Evolutionary conservation across 2,888 invertebrate species (phyloP).

Genomic region (Bhutanitis thaidina): DNA sequence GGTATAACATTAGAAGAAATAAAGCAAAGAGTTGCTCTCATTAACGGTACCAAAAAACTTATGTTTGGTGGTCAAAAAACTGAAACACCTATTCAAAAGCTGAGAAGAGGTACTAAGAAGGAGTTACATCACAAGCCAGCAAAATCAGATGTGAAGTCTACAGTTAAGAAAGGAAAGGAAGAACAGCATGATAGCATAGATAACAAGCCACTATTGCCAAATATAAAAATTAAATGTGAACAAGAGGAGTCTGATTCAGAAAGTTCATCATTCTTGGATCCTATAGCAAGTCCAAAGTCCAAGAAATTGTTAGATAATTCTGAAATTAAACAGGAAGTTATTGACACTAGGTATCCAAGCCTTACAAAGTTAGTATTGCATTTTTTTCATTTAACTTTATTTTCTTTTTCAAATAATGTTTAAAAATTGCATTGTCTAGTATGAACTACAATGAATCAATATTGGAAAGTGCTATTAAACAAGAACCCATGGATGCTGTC

Average conservation of each 20-base stretch:
- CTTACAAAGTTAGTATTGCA: constrained; percentile 44
- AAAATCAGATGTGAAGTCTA: constrained; percentile 42
- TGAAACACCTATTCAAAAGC: constrained; percentile 50
- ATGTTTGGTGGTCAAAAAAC: constrained; percentile 69
- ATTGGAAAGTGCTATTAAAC: constrained; percentile 52
- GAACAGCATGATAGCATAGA: constrained; percentile 50
- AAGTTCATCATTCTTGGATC: constrained; percentile 68
- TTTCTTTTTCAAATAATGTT: not conserved
- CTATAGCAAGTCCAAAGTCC: constrained; percentile 61
- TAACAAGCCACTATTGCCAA: constrained; percentile 54
- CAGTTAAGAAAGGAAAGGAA: constrained; percentile 54
- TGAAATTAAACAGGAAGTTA: constrained; percentile 62
- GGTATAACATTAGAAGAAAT: constrained; percentile 85
- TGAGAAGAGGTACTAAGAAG: constrained; percentile 56
- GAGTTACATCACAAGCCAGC: constrained; percentile 44
- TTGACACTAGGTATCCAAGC: constrained; percentile 49
- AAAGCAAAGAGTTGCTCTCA: constrained; percentile 74
- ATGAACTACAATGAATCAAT: constrained; percentile 46
- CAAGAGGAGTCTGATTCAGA: constrained; percentile 70
- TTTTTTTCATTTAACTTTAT: not conserved
- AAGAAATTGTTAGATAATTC: constrained; percentile 54
- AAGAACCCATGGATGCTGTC: constrained; percentile 55
- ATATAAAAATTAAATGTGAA: constrained; percentile 69
- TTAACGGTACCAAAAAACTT: constrained; percentile 73
- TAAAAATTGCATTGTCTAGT: constrained; percentile 20